Conservation (phyloP, 2,797 vertebrate genomes). For the Odontamblyopus lacepedii region DNA sequence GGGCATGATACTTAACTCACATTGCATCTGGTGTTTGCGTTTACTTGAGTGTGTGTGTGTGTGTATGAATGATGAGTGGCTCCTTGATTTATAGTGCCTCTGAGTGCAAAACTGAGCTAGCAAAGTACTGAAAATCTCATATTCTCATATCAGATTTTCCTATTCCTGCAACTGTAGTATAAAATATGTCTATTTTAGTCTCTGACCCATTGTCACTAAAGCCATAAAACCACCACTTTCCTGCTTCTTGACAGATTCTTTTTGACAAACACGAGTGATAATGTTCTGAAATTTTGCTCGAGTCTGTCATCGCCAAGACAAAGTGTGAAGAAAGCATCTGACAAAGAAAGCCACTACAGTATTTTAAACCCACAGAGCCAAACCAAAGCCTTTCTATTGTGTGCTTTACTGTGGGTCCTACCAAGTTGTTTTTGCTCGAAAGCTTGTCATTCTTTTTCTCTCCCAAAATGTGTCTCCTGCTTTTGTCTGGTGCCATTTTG, state of each 20-base stretch:
- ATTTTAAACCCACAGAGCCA: conserved; percentile 34
- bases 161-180: neutral
- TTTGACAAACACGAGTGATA: conserved; percentile 24
- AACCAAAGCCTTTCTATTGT: conserved; percentile 22
- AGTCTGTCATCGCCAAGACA: conserved; percentile 6
- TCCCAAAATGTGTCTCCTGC: conserved; percentile 26
- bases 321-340: conserved; percentile 14
- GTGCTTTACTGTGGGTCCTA: conserved; percentile 34
- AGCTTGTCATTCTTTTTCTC: conserved; percentile 41
- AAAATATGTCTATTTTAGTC: neutral
- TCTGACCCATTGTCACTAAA: neutral
- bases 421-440: conserved; percentile 60
- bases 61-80: too few relatives aligned
- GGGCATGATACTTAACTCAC: neutral
- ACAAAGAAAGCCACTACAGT: conserved; percentile 15
- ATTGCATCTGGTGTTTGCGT: neutral
- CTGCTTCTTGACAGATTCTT: conserved; percentile 3
- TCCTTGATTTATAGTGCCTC: neutral
- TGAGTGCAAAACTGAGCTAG: neutral
- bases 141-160: neutral
- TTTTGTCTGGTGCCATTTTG: conserved; percentile 57
- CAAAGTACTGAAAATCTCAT: neutral
- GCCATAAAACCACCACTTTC: conserved; percentile 2
- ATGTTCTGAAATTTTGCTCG: conserved; percentile 5
- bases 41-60: too few relatives aligned